These are phyloP conservation scores for Gila orcuttii DNA, from an alignment of 2,113 vertebrate genomes.

Conservation along the genomic window DNA sequence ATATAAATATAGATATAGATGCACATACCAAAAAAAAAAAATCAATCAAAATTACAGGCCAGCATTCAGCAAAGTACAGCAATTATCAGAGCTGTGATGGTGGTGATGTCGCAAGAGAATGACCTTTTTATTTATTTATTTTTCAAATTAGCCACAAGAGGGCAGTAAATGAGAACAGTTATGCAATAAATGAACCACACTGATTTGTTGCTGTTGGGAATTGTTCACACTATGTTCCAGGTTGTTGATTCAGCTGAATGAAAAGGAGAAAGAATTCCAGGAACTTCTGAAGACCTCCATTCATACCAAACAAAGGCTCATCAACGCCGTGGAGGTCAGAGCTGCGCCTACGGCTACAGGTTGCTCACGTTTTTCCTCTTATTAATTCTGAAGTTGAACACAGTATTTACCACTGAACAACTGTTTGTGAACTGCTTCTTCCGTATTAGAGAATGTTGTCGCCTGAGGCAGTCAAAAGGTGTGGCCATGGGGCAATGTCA, in stretches of 20 bases:
- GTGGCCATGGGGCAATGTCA: background rate
- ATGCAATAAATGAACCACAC: background rate
- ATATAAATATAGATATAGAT: too few relatives aligned
- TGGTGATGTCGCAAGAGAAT: background rate
- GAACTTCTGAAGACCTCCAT: conserved; percentile 72
- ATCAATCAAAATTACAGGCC: background rate
- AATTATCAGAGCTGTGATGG: background rate
- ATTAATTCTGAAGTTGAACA: background rate
- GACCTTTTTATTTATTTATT: background rate
- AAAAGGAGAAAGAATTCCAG: conserved; percentile 85
- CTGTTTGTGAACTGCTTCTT: background rate
- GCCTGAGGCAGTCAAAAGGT: background rate
- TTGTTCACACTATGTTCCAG: conserved; percentile 66
- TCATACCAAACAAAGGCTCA: conserved; percentile 60
- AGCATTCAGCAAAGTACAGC: background rate
- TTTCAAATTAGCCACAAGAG: conserved; percentile 5
- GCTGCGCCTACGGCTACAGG: background rate
- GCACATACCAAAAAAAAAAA: too few relatives aligned
- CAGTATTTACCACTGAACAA: background rate
- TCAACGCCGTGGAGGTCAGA: conserved; percentile 62
- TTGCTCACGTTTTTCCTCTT: background rate
- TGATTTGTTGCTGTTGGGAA: background rate
- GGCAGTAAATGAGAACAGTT: background rate
- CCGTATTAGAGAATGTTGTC: background rate
- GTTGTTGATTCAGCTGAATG: conserved; percentile 78